These are phyloP conservation scores for Halictus quadricinctus DNA, from an alignment of 2,888 invertebrate genomes.

Conservation along the genomic window DNA sequence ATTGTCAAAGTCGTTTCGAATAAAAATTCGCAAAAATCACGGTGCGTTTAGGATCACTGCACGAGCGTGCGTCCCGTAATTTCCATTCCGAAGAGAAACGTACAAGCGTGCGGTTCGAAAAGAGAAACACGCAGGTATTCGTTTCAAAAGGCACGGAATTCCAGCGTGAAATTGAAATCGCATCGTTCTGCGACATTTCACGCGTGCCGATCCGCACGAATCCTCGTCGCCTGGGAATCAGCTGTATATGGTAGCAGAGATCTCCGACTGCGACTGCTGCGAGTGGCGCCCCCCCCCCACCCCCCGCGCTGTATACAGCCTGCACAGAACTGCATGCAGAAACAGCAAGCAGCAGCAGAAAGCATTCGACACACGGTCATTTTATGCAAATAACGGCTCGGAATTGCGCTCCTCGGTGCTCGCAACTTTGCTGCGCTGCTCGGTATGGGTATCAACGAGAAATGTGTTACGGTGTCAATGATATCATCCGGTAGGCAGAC, in stretches of 20 bases:
- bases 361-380: slow-evolving; percentile 3
- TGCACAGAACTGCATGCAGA: not conserved
- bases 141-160: not conserved
- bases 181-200: slow-evolving; percentile 7
- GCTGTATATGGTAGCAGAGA: not conserved
- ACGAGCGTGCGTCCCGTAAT: not conserved
- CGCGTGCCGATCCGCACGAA: not conserved
- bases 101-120: not conserved
- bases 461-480: slow-evolving; percentile 57
- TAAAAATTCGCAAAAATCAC: not conserved
- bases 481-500: slow-evolving; percentile 54
- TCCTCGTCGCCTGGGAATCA: not conserved
- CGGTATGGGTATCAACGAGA: slow-evolving; percentile 47
- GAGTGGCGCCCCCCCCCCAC: not conserved
- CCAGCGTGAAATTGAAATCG: slow-evolving; percentile 7
- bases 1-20: not conserved
- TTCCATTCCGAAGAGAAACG: not conserved
- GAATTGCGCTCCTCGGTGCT: not conserved
- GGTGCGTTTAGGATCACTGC: not conserved
- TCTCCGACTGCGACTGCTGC: not conserved
- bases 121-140: not conserved
- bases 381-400: slow-evolving; percentile 29
- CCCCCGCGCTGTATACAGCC: not conserved
- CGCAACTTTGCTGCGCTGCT: slow-evolving; percentile 18
- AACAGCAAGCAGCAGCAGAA: not conserved